Evolutionary conservation across 2,888 invertebrate genomes (phyloP).

Genomic region (Cephonodes hylas): DNA sequence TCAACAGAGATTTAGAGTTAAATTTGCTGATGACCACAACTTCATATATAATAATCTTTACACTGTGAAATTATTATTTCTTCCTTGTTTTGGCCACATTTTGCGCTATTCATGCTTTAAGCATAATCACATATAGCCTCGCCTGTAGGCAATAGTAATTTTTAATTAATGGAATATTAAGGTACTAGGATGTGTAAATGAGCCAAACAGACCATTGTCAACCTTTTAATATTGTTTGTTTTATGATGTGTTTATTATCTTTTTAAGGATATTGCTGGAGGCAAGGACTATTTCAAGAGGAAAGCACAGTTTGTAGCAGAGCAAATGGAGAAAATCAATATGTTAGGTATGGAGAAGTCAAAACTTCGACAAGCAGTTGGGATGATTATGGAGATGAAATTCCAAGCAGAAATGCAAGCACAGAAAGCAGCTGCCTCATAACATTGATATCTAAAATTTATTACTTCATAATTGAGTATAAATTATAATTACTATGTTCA

Average conservation of each 20-base stretch:
- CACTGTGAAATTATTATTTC: too few relatives aligned
- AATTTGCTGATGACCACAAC: too few relatives aligned
- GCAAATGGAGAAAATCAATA: slow-evolving; percentile 96
- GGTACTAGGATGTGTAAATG: too few relatives aligned
- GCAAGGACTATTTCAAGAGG: slow-evolving; percentile 95
- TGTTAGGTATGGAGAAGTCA: slow-evolving; percentile 90
- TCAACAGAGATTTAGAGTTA: too few relatives aligned
- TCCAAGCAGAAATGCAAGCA: slow-evolving; percentile 78
- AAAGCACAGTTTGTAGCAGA: slow-evolving; percentile 95
- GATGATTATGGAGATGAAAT: slow-evolving; percentile 88
- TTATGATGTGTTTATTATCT: neutral
- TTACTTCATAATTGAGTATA: neutral
- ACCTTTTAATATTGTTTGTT: neutral
- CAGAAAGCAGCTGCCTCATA: slow-evolving; percentile 64
- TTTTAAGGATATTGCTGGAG: slow-evolving; percentile 86
- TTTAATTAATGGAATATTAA: too few relatives aligned
- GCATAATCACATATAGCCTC: too few relatives aligned
- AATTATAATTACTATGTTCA: neutral
- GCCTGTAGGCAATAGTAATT: too few relatives aligned
- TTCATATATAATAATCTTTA: too few relatives aligned
- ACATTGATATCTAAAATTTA: slow-evolving; percentile 27
- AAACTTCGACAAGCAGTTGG: slow-evolving; percentile 89
- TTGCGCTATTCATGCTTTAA: too few relatives aligned
- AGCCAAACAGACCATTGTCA: too few relatives aligned
- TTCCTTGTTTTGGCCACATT: too few relatives aligned